These are phyloP conservation scores for Thunnus maccoyii DNA, from an alignment of 2,113 vertebrate species.

Conservation along the genomic window DNA sequence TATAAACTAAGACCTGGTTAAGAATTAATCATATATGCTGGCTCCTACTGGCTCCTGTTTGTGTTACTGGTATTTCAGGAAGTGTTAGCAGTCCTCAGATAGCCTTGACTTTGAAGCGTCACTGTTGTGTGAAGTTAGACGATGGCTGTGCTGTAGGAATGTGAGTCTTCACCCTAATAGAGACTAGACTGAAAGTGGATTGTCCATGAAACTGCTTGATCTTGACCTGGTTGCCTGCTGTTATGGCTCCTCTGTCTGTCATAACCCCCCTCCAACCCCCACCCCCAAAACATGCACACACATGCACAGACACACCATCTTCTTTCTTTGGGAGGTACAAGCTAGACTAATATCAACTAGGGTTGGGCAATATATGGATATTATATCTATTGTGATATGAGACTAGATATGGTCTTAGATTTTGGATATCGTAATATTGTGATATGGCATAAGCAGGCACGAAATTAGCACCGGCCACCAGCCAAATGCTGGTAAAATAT, in stretches of 20 bases:
- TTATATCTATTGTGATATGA: too few species aligned
- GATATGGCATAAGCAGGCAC: too few species aligned
- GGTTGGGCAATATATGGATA: too few species aligned
- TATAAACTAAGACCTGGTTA: neutral
- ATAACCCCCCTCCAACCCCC: constrained; percentile 11
- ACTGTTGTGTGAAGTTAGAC: constrained; percentile 47
- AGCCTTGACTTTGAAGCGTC: constrained; percentile 70
- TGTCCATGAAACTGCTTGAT: constrained; percentile 77
- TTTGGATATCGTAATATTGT: too few species aligned
- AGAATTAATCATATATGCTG: neutral
- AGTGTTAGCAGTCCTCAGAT: constrained; percentile 16
- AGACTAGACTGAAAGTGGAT: constrained; percentile 71
- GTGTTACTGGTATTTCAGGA: neutral
- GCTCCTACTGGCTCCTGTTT: neutral
- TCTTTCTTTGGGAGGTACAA: constrained; percentile 17
- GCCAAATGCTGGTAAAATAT: too few species aligned
- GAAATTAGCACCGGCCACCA: too few species aligned
- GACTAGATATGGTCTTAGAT: too few species aligned
- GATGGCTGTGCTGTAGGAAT: constrained; percentile 45
- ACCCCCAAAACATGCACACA: constrained; percentile 1
- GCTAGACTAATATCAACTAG: constrained; percentile 4
- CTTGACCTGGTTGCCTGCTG: constrained; percentile 71
- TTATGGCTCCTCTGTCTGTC: constrained; percentile 68
- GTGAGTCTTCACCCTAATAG: constrained; percentile 63
- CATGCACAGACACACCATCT: neutral